Evolutionary conservation across 2,888 invertebrate species (phyloP), one percentile per base, ranked within the genome.

Genomic region (Oscheius sp.): DNA sequence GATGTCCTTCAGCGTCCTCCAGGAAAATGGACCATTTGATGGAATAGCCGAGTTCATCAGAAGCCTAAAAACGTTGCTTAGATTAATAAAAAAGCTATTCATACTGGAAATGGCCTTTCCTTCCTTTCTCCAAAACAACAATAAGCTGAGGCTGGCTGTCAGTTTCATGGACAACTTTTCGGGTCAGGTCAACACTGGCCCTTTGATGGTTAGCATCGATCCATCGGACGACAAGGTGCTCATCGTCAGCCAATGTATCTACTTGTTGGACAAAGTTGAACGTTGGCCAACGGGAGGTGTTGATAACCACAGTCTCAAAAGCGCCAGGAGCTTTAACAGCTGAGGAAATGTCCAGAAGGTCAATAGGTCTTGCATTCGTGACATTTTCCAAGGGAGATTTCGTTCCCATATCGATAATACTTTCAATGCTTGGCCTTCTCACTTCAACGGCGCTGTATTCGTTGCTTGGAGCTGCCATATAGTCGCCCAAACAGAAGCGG

Each of bases 401-500:
- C 2, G 64, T 21, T 35, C 75, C 27, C 21, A 58, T 27, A 6
- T 73, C 69, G n/a, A 35, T 21, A 12, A 78, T 74, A 64, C 80
- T 78, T 55, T 80, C 78, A 43, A 80, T 78, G 58, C 78, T 78
- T 21, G 72, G 73, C 27, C 80, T 70, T 9, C 78, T 64, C 9
- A 80, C 72, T 27, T 63, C 74, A 2, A 80, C 80, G 35, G 45
- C 64, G 3, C 43, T 18, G n/a, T 13, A 21, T 18, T 66, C 25
- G 16, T 68, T 59, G 35, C 55, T 58, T 1, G 25, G 71, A n/a
- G 63, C 66, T 21, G 69, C 75, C 52, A 81, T 76, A 72, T 74
- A 81, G 71, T 81, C 81, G 12, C 78, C 81, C 25, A 81, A 75
- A 55, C 76, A 79, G 59, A 81, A 81, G 27, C 59, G 56, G 56